Evolutionary conservation across 2,113 vertebrate species (phyloP).

Genomic region (Lynx canadensis): DNA sequence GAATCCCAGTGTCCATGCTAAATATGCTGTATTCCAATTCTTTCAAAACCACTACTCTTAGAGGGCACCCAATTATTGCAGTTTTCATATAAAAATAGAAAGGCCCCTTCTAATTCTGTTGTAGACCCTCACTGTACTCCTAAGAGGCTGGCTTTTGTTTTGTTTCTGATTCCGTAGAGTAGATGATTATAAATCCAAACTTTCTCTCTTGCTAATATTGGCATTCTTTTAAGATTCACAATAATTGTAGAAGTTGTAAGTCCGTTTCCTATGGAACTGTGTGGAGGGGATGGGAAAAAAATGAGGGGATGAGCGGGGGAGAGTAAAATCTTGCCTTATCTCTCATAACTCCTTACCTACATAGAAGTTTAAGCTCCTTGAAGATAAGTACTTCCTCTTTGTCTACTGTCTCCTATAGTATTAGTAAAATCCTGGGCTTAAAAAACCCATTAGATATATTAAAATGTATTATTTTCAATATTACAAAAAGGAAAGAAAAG

Average conservation of each 20-base stretch:
- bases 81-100: conserved; percentile 1
- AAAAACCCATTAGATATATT: not conserved
- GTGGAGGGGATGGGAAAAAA: not conserved
- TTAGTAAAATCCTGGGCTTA: not conserved
- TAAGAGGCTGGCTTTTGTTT: not conserved
- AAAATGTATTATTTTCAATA: not conserved
- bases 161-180: not conserved
- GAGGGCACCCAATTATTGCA: not conserved
- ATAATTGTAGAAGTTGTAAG: not conserved
- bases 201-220: not conserved
- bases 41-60: not conserved
- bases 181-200: not conserved
- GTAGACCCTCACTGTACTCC: not conserved
- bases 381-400: not conserved
- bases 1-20: not conserved
- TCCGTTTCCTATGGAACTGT: not conserved
- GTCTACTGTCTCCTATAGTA: not conserved
- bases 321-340: not conserved
- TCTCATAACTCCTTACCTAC: not conserved
- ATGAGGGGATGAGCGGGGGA: not conserved
- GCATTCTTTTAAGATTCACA: not conserved
- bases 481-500: conserved; percentile 1
- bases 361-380: not conserved
- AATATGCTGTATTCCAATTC: not conserved
- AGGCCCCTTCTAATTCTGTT: not conserved